Conservation (phyloP, 2,797 vertebrate genomes). For the Pogoniulus pusillus region DNA sequence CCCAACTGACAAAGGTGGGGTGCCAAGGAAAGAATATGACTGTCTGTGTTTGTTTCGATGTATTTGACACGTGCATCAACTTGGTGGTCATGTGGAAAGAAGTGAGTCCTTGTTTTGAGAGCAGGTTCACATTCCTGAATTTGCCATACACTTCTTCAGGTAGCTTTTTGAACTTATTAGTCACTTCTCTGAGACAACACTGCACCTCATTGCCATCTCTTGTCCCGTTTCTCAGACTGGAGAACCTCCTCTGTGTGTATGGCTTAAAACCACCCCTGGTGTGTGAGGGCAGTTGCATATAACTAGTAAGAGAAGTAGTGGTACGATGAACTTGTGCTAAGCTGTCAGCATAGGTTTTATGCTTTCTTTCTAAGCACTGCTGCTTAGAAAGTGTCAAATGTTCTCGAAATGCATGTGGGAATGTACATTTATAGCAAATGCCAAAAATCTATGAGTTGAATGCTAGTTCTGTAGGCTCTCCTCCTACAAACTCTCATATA, state of each 20-base stretch:
- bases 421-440: neutral
- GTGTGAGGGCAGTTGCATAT: neutral
- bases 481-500: neutral
- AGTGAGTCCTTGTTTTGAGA: neutral
- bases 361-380: neutral
- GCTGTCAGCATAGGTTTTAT: neutral
- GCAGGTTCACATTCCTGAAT: neutral
- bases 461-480: neutral
- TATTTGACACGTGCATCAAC: neutral
- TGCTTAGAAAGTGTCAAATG: neutral
- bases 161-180: neutral
- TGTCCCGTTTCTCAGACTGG: neutral
- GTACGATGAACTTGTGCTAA: neutral
- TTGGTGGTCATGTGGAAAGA: neutral
- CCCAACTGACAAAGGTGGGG: neutral
- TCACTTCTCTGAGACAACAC: neutral
- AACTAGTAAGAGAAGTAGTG: neutral
- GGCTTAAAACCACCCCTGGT: neutral
- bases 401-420: neutral
- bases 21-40: neutral
- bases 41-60: neutral
- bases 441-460: neutral
- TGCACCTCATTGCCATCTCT: neutral
- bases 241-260: neutral
- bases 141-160: neutral